Base-by-base conservation (phyloP, 1,140 invertebrate genomes). In the Anoplophora glabripennis region DNA sequence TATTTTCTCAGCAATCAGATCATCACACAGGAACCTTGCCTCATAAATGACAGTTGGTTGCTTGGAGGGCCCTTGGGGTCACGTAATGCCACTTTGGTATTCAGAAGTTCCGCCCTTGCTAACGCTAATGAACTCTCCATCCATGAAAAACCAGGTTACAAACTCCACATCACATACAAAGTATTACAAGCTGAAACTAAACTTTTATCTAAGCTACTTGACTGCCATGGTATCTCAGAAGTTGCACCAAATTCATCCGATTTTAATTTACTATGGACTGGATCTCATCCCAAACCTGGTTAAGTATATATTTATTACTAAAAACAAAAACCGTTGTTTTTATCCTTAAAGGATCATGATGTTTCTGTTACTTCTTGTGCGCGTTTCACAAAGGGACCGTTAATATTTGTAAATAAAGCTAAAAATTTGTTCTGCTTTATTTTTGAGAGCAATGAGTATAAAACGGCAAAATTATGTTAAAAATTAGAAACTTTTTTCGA, bases 241-340 rank as follows among this genome's bases (percentile, higher is more conserved):
- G 82, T 84, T 36, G 74, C 79, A 65, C 53, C 75, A 2, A 81
- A 85, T 45, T 84, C 85, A 49, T 82, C 83, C 37, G 88, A 93
- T 73, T 96, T 89, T 75, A 95, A 93, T 75, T 73, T 96, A 21
- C 70, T 96, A 12, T 96, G 94, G 94, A 93, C 92, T 42, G 93
- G 93, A 12, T 85, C 89, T 21, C 92, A 96, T 75, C 88, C 93
- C 4, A 95, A 95, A 74, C 90, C 93, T 34, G 92, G 94, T 72
- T 44, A 58, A 28, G 21, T 28, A 28, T 28, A 28, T 28, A 28
- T 5, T 28, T 5, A 28, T 2, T 3, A 17, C 38, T 3, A 7
- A 12, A 12, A 17, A 7, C 7, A 41, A 17, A 17, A n/a, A n/a
- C n/a, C n/a, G 2, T 41, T 41, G n/a, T 7, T 41, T 41, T 41